phyloP scores from a whole-genome alignment of 2,888 invertebrate genomes.

The Agrochola circellaris region DNA sequence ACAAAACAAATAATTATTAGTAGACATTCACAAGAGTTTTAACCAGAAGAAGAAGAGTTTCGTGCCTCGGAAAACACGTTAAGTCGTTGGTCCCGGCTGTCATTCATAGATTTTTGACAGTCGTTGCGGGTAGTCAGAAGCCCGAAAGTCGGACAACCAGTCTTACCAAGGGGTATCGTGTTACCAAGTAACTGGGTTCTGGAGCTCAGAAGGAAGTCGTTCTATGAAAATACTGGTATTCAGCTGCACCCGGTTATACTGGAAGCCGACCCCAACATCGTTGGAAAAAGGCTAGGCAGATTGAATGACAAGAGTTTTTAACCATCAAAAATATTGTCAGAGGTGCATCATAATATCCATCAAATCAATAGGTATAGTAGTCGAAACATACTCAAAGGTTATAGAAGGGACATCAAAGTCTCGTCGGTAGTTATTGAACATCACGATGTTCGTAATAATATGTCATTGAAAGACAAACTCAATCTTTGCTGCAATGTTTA shows the following conservation, averaged over 20 bases:
- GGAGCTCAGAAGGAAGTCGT: background rate
- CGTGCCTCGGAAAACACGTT: background rate
- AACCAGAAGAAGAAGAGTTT: background rate
- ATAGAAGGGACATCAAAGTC: conserved; percentile 55
- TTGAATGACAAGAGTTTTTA: background rate
- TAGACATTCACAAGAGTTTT: background rate
- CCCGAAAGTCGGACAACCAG: background rate
- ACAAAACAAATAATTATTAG: conserved; percentile 30
- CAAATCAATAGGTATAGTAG: conserved; percentile 42
- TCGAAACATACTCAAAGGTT: conserved; percentile 54
- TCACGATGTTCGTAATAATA: conserved; percentile 60
- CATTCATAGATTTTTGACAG: background rate
- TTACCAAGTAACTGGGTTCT: background rate
- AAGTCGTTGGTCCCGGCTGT: background rate
- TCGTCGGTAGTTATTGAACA: conserved; percentile 40
- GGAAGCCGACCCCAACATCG: background rate
- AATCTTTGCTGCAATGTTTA: conserved; percentile 44
- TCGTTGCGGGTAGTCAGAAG: background rate
- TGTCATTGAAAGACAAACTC: conserved; percentile 57
- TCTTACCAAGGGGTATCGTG: background rate
- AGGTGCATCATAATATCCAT: conserved; percentile 13
- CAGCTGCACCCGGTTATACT: too few species aligned
- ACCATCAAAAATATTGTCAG: background rate
- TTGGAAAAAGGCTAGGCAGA: background rate
- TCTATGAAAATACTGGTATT: background rate